Base-by-base conservation (phyloP, 2,797 vertebrate species). In the Cirrhinus mrigala region DNA sequence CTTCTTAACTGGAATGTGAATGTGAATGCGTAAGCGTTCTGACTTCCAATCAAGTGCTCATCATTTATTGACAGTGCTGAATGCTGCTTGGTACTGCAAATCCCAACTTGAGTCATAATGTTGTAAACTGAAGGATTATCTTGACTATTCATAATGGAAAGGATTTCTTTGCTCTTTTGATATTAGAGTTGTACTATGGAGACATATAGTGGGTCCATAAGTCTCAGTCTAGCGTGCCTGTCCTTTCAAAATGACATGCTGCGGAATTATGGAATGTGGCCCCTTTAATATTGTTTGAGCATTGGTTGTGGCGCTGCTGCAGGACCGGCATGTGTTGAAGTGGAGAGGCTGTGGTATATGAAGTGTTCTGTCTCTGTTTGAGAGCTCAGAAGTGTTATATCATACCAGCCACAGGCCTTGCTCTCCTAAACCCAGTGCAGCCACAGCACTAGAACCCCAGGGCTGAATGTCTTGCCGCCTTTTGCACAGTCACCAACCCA, bases 371-470 rank as follows among this genome's bases (percentile, higher is more conserved):
- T n/a, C 52, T 58, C 10, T 58, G 18, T 77, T 56, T 33, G 33
- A 77, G 22, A 60, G 22, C 54, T 58, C 33, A 40, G 2, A 77
- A 60, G 22, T 60, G 15, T 78, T 60, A 10, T 24, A 60, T 60
- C 22, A 78, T 18, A 24, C 12, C 3, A 40, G 52, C 75, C 33
- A 77, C 27, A 33, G 5, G 18, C 6, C 18, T 52, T 60, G 33
- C 75, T 44, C 37, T 78, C 12, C 4, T 44, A 60, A 60, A 60
- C 7, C 22, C 33, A 24, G 33, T 60, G 54, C 52, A 77, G 16
- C 74, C 52, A 77, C 50, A 58, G 52, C 33, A 77, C 33, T 54
- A 27, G 33, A 77, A 78, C 75, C 75, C 37, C 37, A 60, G 75
- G 22, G 14, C 75, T 77, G 7, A 77, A 77, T 16, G 54, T 44